phyloP scores from a whole-genome alignment of 2,113 vertebrate genomes.

The Xyliphius kryptos region DNA sequence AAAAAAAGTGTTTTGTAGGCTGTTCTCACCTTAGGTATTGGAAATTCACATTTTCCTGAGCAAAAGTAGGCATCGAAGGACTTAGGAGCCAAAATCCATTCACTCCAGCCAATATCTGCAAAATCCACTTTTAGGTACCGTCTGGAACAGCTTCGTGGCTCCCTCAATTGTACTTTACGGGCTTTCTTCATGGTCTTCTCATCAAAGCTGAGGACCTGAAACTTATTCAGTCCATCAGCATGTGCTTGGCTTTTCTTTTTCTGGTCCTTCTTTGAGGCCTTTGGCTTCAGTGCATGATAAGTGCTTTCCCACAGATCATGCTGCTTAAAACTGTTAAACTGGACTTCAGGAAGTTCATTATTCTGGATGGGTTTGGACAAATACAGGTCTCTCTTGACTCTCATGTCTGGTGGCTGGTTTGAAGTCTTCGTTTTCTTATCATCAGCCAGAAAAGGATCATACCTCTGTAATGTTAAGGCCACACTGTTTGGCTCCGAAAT shows the following conservation, averaged over 20 bases:
- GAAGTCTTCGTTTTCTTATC: constrained; percentile 59
- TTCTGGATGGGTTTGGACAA: constrained; percentile 73
- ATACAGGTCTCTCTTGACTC: constrained; percentile 60
- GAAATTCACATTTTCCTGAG: constrained; percentile 85
- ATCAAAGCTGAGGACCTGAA: constrained; percentile 84
- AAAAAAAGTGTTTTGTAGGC: not conserved
- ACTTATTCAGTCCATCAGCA: constrained; percentile 56
- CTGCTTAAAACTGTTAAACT: constrained; percentile 67
- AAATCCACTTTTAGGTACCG: constrained; percentile 92
- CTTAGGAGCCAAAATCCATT: constrained; percentile 92
- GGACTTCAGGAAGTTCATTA: constrained; percentile 71
- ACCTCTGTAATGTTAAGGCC: constrained; percentile 80
- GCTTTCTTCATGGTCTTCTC: constrained; percentile 95
- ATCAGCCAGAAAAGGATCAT: constrained; percentile 73
- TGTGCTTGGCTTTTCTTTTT: constrained; percentile 67
- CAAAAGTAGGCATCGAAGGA: constrained; percentile 94
- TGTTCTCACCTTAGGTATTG: constrained; percentile 83
- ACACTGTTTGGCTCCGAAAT: constrained; percentile 93
- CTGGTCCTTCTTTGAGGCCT: constrained; percentile 61
- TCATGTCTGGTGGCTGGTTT: constrained; percentile 52
- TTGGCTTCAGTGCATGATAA: constrained; percentile 75
- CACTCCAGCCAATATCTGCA: constrained; percentile 94
- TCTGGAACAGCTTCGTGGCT: constrained; percentile 81
- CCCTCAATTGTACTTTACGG: constrained; percentile 82
- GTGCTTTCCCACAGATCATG: constrained; percentile 82